Evolutionary conservation across 2,888 invertebrate genomes (phyloP).

Genomic region (Spialia ferax): DNA sequence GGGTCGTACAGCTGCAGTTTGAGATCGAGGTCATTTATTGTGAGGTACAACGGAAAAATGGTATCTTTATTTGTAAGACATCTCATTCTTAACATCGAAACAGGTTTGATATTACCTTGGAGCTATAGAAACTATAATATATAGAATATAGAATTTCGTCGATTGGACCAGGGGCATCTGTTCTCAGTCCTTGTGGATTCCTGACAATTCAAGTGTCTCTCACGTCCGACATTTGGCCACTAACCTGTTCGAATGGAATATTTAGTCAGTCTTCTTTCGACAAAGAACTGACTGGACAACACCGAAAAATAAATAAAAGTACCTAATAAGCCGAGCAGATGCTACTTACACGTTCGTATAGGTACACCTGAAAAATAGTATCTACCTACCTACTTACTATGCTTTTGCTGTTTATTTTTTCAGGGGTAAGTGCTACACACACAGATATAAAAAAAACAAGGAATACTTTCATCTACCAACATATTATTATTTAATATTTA

Average conservation of each 20-base stretch:
- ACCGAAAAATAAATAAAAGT: too few relatives aligned
- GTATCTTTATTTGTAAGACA: neutral
- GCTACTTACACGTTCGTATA: too few relatives aligned
- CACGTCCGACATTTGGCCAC: conserved; percentile 4
- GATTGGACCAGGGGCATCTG: conserved; percentile 7
- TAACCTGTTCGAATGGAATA: neutral
- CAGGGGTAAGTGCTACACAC: too few relatives aligned
- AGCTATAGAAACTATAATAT: neutral
- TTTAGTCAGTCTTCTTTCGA: neutral
- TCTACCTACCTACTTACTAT: too few relatives aligned
- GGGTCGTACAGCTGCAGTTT: conserved; percentile 12
- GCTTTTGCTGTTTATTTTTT: too few relatives aligned
- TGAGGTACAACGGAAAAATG: conserved; percentile 1
- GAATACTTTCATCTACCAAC: too few relatives aligned
- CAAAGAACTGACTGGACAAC: neutral
- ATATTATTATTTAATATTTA: neutral
- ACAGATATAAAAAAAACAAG: too few relatives aligned
- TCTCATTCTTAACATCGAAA: neutral
- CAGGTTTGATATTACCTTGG: neutral
- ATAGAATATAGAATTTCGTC: neutral
- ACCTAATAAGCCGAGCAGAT: too few relatives aligned
- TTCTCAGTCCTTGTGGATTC: neutral
- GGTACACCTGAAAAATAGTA: too few relatives aligned
- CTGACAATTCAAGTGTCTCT: conserved; percentile 7
- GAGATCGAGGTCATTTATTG: conserved; percentile 5